phyloP scores from a whole-genome alignment of 2,113 vertebrate genomes.

The Athene noctua region DNA sequence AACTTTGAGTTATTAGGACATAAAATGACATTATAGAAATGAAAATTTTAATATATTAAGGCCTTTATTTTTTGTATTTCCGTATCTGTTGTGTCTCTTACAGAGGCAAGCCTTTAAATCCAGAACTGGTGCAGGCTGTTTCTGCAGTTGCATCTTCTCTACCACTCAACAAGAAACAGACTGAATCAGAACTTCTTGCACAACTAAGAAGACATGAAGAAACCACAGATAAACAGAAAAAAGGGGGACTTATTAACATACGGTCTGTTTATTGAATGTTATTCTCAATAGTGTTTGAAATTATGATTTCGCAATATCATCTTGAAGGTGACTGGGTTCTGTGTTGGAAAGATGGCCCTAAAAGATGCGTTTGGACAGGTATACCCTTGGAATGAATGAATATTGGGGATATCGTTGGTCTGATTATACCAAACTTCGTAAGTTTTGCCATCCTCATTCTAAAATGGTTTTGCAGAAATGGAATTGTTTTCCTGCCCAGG shows the following conservation, averaged over 20 bases:
- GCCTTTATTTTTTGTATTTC: background rate
- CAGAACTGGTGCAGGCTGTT: constrained; percentile 81
- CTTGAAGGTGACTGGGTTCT: background rate
- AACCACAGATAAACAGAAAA: constrained; percentile 72
- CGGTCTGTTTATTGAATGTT: constrained; percentile 71
- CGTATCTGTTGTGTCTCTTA: background rate
- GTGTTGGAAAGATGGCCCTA: background rate
- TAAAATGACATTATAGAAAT: background rate
- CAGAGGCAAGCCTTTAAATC: constrained; percentile 69
- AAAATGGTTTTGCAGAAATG: constrained; percentile 26
- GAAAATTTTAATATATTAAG: background rate
- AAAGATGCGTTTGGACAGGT: background rate
- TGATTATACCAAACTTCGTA: background rate
- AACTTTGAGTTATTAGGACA: background rate
- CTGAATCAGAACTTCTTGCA: constrained; percentile 84
- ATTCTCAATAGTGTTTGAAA: background rate
- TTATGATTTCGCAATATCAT: background rate
- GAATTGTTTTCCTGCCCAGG: background rate
- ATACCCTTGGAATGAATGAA: background rate
- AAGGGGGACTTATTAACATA: constrained; percentile 56
- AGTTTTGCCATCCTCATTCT: background rate
- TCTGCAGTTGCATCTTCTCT: constrained; percentile 85
- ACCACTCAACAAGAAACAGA: constrained; percentile 69
- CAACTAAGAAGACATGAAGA: constrained; percentile 82
- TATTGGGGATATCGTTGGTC: background rate